Conservation (phyloP, 2,888 invertebrate species). For the Trichopoda pennipes region DNA sequence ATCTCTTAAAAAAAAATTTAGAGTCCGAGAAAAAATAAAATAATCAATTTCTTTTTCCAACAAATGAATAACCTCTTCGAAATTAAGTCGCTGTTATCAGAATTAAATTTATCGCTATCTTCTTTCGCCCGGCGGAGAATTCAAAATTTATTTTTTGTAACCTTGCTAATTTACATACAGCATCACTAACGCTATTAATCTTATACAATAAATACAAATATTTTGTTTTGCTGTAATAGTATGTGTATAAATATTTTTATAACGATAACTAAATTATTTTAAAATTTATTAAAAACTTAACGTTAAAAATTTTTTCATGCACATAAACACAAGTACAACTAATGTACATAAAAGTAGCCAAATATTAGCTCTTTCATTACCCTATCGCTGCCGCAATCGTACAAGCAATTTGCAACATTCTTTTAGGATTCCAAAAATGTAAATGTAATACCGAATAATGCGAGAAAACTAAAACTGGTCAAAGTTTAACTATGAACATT, state of each 20-base stretch:
- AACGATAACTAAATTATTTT: slow-evolving; percentile 67
- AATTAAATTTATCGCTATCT: too few relatives aligned
- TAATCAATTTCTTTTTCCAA: too few relatives aligned
- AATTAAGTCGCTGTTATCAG: too few relatives aligned
- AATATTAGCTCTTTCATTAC: neutral
- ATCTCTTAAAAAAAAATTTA: too few relatives aligned
- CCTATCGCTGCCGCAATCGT: neutral
- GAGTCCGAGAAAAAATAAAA: too few relatives aligned
- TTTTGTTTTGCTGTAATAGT: slow-evolving; percentile 8
- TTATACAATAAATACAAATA: neutral
- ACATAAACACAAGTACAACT: slow-evolving; percentile 4
- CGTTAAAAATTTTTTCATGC: slow-evolving; percentile 53
- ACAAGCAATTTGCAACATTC: slow-evolving; percentile 4
- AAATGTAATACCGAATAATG: neutral
- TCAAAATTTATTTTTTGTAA: too few relatives aligned
- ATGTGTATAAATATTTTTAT: slow-evolving; percentile 60
- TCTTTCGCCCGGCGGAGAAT: too few relatives aligned
- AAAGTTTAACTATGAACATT: slow-evolving; percentile 46
- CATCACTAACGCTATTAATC: slow-evolving; percentile 24
- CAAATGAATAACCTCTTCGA: too few relatives aligned
- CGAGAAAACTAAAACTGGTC: neutral
- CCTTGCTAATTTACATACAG: too few relatives aligned
- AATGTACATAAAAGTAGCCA: neutral
- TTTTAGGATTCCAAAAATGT: neutral
- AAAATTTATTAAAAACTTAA: slow-evolving; percentile 67